These are phyloP conservation scores for Rana temporaria DNA, from an alignment of 2,113 vertebrate genomes.

Conservation along the genomic window DNA sequence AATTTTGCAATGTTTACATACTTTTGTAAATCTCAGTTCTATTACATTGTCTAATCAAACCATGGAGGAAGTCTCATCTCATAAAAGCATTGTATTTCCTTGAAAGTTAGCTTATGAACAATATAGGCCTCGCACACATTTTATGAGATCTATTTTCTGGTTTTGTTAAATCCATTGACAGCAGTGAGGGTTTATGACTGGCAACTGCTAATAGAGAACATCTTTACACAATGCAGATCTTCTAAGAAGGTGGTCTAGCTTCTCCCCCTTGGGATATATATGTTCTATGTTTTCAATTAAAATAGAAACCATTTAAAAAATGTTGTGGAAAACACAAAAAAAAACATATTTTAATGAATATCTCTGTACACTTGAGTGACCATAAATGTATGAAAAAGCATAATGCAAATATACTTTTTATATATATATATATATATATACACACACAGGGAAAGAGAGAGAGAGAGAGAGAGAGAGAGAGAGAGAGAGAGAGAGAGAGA, in stretches of 20 bases:
- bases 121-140: constrained; percentile 11
- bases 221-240: constrained; percentile 28
- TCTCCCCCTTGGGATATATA: constrained; percentile 3
- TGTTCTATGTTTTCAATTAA: constrained; percentile 44
- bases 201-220: constrained; percentile 32
- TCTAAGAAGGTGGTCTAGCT: constrained; percentile 33
- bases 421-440: too few relatives aligned
- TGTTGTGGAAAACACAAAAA: not conserved
- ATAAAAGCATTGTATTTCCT: constrained; percentile 25
- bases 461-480: too few relatives aligned
- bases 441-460: too few relatives aligned
- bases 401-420: too few relatives aligned
- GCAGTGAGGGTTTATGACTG: not conserved
- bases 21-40: not conserved
- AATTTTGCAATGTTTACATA: not conserved
- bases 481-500: too few relatives aligned
- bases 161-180: constrained; percentile 20
- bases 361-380: too few relatives aligned
- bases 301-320: not conserved
- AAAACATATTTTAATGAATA: too few relatives aligned
- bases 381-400: too few relatives aligned
- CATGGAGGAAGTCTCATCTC: constrained; percentile 3
- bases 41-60: not conserved
- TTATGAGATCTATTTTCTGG: constrained; percentile 13
- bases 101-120: constrained; percentile 2